A percentile compares a stretch with the other conserved stretches of the same genome.
Evolutionary conservation across 2,113 vertebrate species (phyloP).

Genomic region (Zosterops japonicus): DNA sequence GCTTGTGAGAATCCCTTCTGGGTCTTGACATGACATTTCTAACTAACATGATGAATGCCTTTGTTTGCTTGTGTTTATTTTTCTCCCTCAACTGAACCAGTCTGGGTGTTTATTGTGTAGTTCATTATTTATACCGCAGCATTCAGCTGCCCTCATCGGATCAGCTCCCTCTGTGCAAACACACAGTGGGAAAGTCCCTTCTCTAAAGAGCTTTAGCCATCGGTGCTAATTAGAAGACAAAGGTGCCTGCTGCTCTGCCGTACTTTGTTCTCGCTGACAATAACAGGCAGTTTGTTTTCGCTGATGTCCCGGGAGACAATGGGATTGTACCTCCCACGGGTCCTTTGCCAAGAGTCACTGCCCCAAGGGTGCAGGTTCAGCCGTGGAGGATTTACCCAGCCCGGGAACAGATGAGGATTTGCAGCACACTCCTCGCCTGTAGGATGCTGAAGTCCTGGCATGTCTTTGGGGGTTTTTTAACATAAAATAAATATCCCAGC

Average conservation of each 20-base stretch:
- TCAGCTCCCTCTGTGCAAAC: conserved; percentile 34
- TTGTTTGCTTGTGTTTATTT: conserved; percentile 43
- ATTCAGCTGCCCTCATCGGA: conserved; percentile 43
- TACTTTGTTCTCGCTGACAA: not conserved
- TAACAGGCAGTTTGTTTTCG: not conserved
- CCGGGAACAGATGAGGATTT: not conserved
- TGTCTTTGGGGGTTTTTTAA: not conserved
- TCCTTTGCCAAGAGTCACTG: not conserved
- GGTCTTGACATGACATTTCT: not conserved
- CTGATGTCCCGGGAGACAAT: not conserved
- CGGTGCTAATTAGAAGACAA: conserved; percentile 49
- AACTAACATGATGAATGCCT: not conserved
- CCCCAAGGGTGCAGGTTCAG: not conserved
- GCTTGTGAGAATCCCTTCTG: not conserved
- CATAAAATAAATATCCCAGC: not conserved
- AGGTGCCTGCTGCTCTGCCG: conserved; percentile 32
- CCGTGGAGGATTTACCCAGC: not conserved
- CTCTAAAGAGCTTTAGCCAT: conserved; percentile 36
- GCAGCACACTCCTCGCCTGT: not conserved
- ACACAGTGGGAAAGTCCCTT: conserved; percentile 40
- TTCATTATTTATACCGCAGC: conserved; percentile 43
- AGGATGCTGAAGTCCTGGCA: not conserved
- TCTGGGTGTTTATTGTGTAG: conserved; percentile 19
- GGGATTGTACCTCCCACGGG: not conserved
- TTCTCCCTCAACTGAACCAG: not conserved